A percentile compares a stretch with the other conserved stretches of the same genome.
phyloP scores from a whole-genome alignment of 2,113 vertebrate species.

The Podarcis cretensis region DNA sequence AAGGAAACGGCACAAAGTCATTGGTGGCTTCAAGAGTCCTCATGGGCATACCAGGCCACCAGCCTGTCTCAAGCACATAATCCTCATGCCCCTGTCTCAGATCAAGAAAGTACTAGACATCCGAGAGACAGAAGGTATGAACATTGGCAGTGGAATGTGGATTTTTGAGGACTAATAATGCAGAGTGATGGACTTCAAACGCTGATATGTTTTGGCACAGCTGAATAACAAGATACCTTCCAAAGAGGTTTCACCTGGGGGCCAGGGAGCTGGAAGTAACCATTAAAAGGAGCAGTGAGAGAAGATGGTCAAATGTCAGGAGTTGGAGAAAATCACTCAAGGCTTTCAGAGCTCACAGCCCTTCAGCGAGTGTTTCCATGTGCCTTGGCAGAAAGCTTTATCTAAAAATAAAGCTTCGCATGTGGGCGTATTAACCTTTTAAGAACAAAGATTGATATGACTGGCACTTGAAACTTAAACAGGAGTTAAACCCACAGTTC shows the following conservation, averaged over 20 bases:
- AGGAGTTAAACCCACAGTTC: background rate
- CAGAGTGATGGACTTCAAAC: background rate
- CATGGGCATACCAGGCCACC: constrained; percentile 89
- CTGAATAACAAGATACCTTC: background rate
- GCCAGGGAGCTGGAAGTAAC: constrained; percentile 35
- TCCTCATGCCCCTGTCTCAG: constrained; percentile 97
- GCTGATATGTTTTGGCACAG: constrained; percentile 12
- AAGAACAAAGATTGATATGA: constrained; percentile 8
- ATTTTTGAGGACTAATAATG: background rate
- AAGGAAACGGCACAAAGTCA: constrained; percentile 95
- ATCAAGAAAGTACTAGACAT: constrained; percentile 96
- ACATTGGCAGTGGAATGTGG: constrained; percentile 17
- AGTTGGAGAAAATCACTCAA: constrained; percentile 9
- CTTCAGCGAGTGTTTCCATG: background rate
- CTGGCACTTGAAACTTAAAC: background rate
- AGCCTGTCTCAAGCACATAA: constrained; percentile 92
- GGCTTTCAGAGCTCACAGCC: background rate
- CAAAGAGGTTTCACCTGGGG: background rate
- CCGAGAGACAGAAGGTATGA: constrained; percentile 93
- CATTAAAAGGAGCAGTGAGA: constrained; percentile 10
- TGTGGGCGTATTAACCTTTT: constrained; percentile 29
- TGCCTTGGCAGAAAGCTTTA: background rate
- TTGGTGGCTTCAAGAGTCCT: constrained; percentile 93
- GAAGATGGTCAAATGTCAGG: constrained; percentile 28
- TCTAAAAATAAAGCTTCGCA: constrained; percentile 27